Evolutionary conservation across 2,888 invertebrate species (phyloP).

Genomic region (Pyrrhia umbra): DNA sequence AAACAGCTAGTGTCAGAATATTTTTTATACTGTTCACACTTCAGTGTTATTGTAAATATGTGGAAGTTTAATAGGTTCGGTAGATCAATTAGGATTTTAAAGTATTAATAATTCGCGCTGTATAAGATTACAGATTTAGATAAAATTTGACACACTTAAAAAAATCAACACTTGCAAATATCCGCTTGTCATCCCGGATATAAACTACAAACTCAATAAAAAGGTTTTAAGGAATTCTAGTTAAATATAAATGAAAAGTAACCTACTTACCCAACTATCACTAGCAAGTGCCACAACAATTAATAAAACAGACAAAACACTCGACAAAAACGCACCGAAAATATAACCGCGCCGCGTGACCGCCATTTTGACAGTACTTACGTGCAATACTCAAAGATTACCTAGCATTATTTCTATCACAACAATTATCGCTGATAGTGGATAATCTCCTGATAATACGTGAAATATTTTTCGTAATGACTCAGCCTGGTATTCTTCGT

Average conservation of each 20-base stretch:
- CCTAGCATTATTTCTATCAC: constrained; percentile 41
- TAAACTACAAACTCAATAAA: background rate
- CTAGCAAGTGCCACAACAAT: constrained; percentile 79
- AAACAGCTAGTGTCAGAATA: too few relatives aligned
- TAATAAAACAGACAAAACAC: constrained; percentile 80
- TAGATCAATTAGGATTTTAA: too few relatives aligned
- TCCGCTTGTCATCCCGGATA: background rate
- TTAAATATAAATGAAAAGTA: background rate
- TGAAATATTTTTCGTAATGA: constrained; percentile 44
- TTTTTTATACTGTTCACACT: too few relatives aligned
- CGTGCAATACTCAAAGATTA: constrained; percentile 52
- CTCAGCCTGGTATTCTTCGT: constrained; percentile 24
- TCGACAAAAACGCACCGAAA: constrained; percentile 81
- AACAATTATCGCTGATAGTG: constrained; percentile 62
- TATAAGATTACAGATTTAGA: background rate
- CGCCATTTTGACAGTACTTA: constrained; percentile 76
- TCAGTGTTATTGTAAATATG: too few relatives aligned
- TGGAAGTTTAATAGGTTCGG: too few relatives aligned
- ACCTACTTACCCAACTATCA: constrained; percentile 84
- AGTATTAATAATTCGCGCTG: background rate
- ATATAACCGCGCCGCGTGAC: constrained; percentile 83
- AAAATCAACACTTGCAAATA: background rate
- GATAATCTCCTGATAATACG: constrained; percentile 55
- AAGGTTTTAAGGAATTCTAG: background rate
- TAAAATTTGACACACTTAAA: background rate